Evolutionary conservation across 2,888 invertebrate species (phyloP).

Genomic region (Oligia latruncula): DNA sequence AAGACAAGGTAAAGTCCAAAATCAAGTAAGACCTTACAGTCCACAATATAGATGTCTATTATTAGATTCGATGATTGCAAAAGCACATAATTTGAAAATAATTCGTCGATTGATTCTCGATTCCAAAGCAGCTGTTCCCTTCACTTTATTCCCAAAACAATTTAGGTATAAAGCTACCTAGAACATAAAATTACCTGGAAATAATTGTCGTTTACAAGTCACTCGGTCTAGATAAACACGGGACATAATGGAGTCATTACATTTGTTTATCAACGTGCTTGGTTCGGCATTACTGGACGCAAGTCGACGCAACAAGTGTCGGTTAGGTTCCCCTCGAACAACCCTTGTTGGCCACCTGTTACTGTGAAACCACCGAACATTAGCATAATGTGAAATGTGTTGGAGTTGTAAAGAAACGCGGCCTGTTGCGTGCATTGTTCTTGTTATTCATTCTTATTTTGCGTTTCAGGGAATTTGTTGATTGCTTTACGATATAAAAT

Average conservation of each 20-base stretch:
- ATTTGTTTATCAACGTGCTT: conserved; percentile 60
- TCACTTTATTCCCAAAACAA: conserved; percentile 47
- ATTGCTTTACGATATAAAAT: conserved; percentile 45
- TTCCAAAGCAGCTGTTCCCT: conserved; percentile 40
- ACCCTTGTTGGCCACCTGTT: conserved; percentile 83
- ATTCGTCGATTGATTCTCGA: conserved; percentile 24
- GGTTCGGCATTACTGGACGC: conserved; percentile 62
- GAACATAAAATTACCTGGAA: conserved; percentile 44
- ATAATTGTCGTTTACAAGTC: conserved; percentile 34
- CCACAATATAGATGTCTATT: background rate
- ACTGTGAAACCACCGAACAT: conserved; percentile 69
- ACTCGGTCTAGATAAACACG: conserved; percentile 49
- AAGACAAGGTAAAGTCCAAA: conserved; percentile 20
- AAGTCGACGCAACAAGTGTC: conserved; percentile 79
- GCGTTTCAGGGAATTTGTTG: conserved; percentile 34
- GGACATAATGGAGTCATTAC: conserved; percentile 73
- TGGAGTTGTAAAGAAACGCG: conserved; percentile 64
- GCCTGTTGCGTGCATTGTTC: conserved; percentile 65
- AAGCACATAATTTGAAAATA: conserved; percentile 41
- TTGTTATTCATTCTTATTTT: conserved; percentile 52
- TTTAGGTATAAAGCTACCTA: conserved; percentile 23
- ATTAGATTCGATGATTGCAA: conserved; percentile 39
- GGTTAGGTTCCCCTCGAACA: conserved; percentile 70
- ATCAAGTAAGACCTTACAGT: background rate
- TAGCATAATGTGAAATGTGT: conserved; percentile 70